phyloP scores from a whole-genome alignment of 1,140 invertebrate species.

The Tetraneura akinire region DNA sequence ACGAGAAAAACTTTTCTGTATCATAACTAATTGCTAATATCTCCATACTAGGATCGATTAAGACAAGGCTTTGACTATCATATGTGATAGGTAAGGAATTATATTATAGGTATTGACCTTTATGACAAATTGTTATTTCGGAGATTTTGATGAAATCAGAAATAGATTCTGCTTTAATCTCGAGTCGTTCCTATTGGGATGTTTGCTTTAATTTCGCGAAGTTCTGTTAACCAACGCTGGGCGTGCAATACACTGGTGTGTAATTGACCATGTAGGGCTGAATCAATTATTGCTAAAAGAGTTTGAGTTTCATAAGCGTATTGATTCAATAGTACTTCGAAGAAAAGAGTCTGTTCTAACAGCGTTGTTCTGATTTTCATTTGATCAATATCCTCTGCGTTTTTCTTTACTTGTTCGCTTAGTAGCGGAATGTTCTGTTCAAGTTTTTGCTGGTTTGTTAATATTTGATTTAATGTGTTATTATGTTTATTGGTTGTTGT shows the following conservation, averaged over 20 bases:
- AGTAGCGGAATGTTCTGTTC: background rate
- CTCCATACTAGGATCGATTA: background rate
- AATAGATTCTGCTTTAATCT: background rate
- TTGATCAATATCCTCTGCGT: background rate
- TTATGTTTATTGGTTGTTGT: background rate
- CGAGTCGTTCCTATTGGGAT: background rate
- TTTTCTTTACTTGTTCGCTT: background rate
- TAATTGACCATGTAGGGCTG: background rate
- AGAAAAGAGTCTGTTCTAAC: background rate
- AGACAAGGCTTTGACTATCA: background rate
- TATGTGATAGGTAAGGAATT: too few relatives aligned
- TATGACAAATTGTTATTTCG: background rate
- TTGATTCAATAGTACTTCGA: background rate
- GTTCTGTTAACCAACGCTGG: background rate
- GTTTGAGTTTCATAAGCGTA: background rate
- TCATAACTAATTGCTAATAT: background rate
- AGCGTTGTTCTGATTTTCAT: background rate
- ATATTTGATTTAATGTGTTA: background rate
- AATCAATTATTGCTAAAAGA: background rate
- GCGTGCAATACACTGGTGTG: background rate
- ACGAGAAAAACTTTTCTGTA: background rate
- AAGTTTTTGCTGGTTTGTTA: background rate
- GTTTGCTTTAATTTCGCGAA: background rate
- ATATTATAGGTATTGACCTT: background rate
- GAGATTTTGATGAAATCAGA: background rate